Evolutionary conservation across 23 tunicate genomes (phyloP).

Genomic region (Clavelina lepadiformis): DNA sequence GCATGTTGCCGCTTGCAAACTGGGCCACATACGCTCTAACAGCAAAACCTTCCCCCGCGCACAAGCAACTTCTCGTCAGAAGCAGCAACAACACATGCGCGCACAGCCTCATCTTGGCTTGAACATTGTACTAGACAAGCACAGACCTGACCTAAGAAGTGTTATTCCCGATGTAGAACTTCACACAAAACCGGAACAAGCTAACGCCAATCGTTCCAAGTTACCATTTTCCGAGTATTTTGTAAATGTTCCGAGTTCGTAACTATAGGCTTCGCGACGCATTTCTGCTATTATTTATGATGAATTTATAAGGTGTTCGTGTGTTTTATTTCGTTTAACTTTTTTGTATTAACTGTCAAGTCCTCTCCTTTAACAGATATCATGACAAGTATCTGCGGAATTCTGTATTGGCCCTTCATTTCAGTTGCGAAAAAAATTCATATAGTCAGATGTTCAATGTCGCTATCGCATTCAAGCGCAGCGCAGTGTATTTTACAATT

Average conservation of each 20-base stretch:
- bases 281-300: too few species aligned
- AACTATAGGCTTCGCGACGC: too few species aligned
- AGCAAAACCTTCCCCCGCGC: constrained; percentile 72
- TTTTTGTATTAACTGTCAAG: too few species aligned
- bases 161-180: constrained; percentile 8
- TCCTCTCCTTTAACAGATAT: too few species aligned
- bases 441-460: too few species aligned
- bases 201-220: constrained; percentile 13
- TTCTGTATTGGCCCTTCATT: too few species aligned
- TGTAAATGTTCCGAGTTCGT: constrained; percentile 63
- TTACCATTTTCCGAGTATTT: constrained; percentile 78
- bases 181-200: background rate
- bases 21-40: constrained; percentile 40
- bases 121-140: constrained; percentile 50
- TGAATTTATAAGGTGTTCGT: too few species aligned
- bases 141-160: constrained; percentile 56
- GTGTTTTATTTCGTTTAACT: too few species aligned
- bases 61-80: constrained; percentile 5
- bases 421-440: too few species aligned
- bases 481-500: too few species aligned
- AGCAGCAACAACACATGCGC: constrained; percentile 50
- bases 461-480: too few species aligned
- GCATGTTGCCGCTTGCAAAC: constrained; percentile 40
- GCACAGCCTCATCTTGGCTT: constrained; percentile 79
- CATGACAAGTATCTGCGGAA: too few species aligned